Conservation (phyloP, 2,797 vertebrate genomes). For the Esox masquinongy region DNA sequence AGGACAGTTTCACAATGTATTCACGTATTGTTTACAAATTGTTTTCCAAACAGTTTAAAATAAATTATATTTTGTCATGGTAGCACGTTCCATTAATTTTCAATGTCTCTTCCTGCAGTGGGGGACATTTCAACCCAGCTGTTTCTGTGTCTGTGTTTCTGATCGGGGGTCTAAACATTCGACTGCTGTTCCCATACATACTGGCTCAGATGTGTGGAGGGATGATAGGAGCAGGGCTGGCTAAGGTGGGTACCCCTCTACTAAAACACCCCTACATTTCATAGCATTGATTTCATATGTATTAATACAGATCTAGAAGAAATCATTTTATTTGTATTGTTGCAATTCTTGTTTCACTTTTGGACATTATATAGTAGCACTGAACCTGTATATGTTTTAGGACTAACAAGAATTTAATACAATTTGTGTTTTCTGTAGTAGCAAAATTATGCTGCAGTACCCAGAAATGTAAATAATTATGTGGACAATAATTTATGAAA, state of each 20-base stretch:
- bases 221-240: conserved; percentile 73
- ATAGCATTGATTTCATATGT: too few relatives aligned
- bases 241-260: conserved; percentile 70
- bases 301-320: too few relatives aligned
- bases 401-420: too few relatives aligned
- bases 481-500: too few relatives aligned
- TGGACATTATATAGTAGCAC: too few relatives aligned
- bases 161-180: conserved; percentile 68
- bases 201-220: conserved; percentile 78
- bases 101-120: conserved; percentile 56
- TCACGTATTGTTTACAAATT: neutral
- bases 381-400: too few relatives aligned
- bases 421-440: too few relatives aligned
- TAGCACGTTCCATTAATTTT: neutral
- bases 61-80: neutral
- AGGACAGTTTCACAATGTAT: neutral
- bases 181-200: conserved; percentile 77
- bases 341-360: too few relatives aligned
- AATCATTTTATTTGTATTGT: too few relatives aligned
- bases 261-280: too few relatives aligned
- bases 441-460: too few relatives aligned
- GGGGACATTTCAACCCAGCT: conserved; percentile 83
- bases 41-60: neutral
- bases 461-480: too few relatives aligned
- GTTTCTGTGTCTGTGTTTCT: conserved; percentile 74